Evolutionary conservation across 2,888 invertebrate species (phyloP), one percentile per base, ranked within the genome.

Genomic region (Heliconius cydno): DNA sequence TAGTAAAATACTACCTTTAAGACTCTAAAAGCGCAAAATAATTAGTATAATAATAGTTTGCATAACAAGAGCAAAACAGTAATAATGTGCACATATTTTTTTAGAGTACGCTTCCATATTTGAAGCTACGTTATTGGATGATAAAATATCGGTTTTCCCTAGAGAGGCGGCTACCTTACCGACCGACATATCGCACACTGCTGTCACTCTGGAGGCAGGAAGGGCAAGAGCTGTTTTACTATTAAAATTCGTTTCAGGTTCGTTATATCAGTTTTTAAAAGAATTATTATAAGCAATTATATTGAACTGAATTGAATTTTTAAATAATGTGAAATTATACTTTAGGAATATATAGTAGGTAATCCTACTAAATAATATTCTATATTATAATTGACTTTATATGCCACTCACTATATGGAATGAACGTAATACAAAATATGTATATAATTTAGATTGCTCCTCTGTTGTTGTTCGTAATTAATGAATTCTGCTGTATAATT

Each of bases 101-200:
- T 78, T 84, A 93, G 93, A 85, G 65, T 87, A 89, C 82, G 84
- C 86, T 5, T 82, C 84, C 3, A 82, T 88, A 46, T 94, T 94
- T 74, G 82, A 67, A 25, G 88, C 88, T 7, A 78, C 74, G 3
- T 81, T 88, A 60, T 76, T 79, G 0, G 84, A 86, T 74, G 88
- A 87, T 4, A 67, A 79, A 46, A 90, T 92, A 22, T 84, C 83
- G 10, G 86, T 92, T 6, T 81, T 82, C 30, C 77, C 85, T 9
- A 67, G 74, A 25, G 87, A 79, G 13, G 78, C 88, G 12, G 74
- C 88, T 22, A 83, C 80, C n/a, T 71, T 91, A 52, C 89, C 91
- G 0, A 76, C 80, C 52, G 85, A 87, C 57, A 81, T 87, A 28
- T 84, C 86, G 0, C 85, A 85, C 65, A 83, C 92, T 3, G 83